Evolutionary conservation across 2,797 vertebrate genomes (phyloP).

Genomic region (Amblyraja radiata): DNA sequence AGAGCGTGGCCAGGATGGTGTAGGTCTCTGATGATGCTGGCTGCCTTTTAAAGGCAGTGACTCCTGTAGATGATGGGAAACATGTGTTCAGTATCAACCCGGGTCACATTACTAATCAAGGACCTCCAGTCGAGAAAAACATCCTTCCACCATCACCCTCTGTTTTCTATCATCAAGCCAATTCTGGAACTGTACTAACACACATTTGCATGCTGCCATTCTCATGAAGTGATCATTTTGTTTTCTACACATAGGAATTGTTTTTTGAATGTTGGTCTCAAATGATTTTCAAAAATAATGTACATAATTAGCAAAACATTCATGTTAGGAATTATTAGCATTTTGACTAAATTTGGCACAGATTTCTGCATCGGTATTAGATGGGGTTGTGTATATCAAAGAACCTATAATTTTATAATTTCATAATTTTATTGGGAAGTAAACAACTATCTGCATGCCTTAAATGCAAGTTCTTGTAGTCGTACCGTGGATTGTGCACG

Average conservation of each 20-base stretch:
- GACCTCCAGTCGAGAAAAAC: too few relatives aligned
- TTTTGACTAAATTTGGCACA: neutral
- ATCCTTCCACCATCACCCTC: too few relatives aligned
- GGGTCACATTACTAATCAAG: too few relatives aligned
- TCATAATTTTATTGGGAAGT: neutral
- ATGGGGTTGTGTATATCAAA: neutral
- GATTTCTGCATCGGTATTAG: neutral
- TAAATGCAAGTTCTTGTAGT: neutral
- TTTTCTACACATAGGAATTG: neutral
- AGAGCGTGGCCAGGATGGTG: too few relatives aligned
- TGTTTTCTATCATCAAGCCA: too few relatives aligned
- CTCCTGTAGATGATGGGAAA: too few relatives aligned
- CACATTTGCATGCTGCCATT: neutral
- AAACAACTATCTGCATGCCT: neutral
- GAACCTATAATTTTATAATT: neutral
- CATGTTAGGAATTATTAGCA: neutral
- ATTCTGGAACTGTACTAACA: neutral
- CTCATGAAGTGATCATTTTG: neutral
- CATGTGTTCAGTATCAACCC: too few relatives aligned
- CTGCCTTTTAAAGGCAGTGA: too few relatives aligned
- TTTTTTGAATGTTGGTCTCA: neutral
- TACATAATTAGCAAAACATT: neutral
- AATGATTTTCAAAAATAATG: neutral
- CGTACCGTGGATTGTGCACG: neutral
- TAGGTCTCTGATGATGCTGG: too few relatives aligned